Conservation (phyloP, 2,797 vertebrate species). For the Coregonus suidteri region DNA sequence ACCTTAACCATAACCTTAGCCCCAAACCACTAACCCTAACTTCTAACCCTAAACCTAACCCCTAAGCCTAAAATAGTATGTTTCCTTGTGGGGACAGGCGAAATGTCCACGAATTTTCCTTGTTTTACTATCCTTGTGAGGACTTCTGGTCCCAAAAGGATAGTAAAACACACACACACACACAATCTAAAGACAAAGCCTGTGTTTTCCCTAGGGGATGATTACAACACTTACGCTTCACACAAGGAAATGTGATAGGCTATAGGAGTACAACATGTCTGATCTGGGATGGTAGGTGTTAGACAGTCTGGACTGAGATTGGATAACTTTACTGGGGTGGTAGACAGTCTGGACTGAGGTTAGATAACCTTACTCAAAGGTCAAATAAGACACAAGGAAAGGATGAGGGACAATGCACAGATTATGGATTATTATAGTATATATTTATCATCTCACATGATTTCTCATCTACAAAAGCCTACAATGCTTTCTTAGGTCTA, state of each 20-base stretch:
- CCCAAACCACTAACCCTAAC: no score
- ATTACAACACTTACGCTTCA: conserved; percentile 40
- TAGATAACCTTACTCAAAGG: not conserved
- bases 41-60: no score
- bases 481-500: not conserved
- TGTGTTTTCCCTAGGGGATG: conserved; percentile 46
- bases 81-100: no score
- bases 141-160: no score
- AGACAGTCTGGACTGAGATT: no score
- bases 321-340: not conserved
- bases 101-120: no score
- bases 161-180: no score
- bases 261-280: no score
- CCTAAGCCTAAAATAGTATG: no score
- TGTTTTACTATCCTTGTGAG: no score
- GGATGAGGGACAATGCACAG: not conserved
- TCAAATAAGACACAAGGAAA: conserved; percentile 13
- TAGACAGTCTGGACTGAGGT: not conserved
- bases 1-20: no score
- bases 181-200: not conserved
- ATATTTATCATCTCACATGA: not conserved
- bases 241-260: conserved; percentile 31
- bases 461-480: not conserved
- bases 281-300: no score
- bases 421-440: conserved; percentile 72